Base-by-base conservation (phyloP, 2,113 vertebrate genomes). In the Hippoglossus stenolepis region DNA sequence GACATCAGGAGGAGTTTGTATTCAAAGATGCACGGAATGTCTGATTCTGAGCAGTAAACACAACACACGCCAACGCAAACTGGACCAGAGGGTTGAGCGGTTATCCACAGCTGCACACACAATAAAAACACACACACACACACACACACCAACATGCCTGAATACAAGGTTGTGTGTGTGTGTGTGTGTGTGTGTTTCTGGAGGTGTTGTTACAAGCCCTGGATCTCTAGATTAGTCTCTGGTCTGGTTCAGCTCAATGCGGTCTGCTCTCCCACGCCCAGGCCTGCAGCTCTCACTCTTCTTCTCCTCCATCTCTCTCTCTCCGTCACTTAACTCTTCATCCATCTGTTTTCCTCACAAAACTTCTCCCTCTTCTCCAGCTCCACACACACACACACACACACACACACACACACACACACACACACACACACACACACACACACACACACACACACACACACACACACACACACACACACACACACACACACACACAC, bases 171-270 rank as follows among this genome's bases (percentile, higher is more conserved):
- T 57, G 35, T 64, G 51, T 67, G 59, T 67, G 65, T 75, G 59
- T 21, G 81, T 62, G 35, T 64, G 51, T 67, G 59, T 67, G 69
- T 75, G 58, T 21, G 81, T 61, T 79, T 58, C 49, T 14, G 53
- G 20, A 18, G 23, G 68, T 91, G 91, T 92, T 92, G 90, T 88
- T 35, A 91, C 74, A 93, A 89, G 89, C 82, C 75, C 67, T 80
- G 87, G 77, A 90, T 91, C 90, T 87, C 65, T 88, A 82, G 72
- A 93, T 94, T 93, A 93, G 90, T 40, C 70, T 90, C 88, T 92
- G 93, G 91, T 93, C 91, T 90, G 88, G 82, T 93, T 88, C 89
- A 91, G 77, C 82, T 92, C 87, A 93, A 93, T 93, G 77, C 79
- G 10, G 88, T 87, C 87, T 86, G 76, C 80, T 85, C 88, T 92